Evolutionary conservation across 2,797 vertebrate genomes (phyloP), one percentile per base, ranked within the genome.

Genomic region (Aphelocoma californica): DNA sequence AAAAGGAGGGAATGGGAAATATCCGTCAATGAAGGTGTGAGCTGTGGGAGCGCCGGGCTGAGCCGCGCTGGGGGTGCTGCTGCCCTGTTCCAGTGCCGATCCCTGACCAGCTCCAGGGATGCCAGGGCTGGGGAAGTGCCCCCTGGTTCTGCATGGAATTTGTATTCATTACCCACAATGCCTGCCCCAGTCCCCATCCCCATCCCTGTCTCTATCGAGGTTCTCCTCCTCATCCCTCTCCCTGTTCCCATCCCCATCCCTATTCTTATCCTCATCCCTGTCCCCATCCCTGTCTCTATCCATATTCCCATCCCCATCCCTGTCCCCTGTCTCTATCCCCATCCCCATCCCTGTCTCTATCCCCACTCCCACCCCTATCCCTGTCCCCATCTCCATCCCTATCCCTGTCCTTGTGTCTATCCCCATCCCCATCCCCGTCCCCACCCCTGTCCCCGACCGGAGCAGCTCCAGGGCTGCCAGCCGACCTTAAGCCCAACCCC

Each of bases 211-310:
- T 18, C 42, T 0, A 0, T 58, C 38, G 40, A 42, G 40, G 40
- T 42, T 19, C 19, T 53, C 24, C 29, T 56, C 29, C 14, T 20
- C 6, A 12, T 44, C 14, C 28, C 14, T 10, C 5, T 42, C 8
- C 26, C 7, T 15, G 5, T 44, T 5, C 12, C 26, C 8, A 3
- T 21, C 1, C 3, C 31, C 0, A 0, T 58, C 38, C 36, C 32
- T 4, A 7, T 10, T 14, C 47, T 1, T 4, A 6, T 18, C 12
- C 15, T 4, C 4, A 5, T 65, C 14, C 26, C 7, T 15, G 5
- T 44, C 4, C 12, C 26, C 8, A 3, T 21, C 1, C 3, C 31
- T 0, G 0, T 58, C 38, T 31, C 32, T 4, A 7, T 10, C 14
- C 47, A 1, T 4, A 6, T 18, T 9, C 15, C 4, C 3, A 5